Conservation (phyloP, 2,888 invertebrate species). For the Meteorus cinctellus region DNA sequence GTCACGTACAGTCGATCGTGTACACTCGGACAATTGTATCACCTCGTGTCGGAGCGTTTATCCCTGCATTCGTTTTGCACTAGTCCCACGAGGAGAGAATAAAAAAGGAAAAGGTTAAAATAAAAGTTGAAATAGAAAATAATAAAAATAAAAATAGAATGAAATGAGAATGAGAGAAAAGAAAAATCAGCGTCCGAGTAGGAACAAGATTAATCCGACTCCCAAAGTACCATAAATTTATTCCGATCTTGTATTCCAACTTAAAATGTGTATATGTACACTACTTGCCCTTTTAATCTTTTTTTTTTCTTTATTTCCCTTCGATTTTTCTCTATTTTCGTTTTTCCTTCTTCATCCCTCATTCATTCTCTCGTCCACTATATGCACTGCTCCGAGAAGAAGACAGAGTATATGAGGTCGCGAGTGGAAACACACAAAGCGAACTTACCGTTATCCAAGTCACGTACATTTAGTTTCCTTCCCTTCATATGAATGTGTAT, state of each 20-base stretch:
- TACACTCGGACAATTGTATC: conserved; percentile 38
- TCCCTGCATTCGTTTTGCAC: conserved; percentile 14
- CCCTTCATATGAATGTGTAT: conserved; percentile 26
- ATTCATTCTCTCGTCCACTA: conserved; percentile 12
- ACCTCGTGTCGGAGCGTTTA: conserved; percentile 25
- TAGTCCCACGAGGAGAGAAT: conserved; percentile 16
- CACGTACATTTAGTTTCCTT: conserved; percentile 58
- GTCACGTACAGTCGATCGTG: conserved; percentile 41
- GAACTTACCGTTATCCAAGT: conserved; percentile 63
- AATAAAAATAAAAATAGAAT: conserved; percentile 14
- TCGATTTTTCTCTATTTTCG: conserved; percentile 18
- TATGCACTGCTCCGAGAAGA: conserved; percentile 7
- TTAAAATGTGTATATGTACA: conserved; percentile 48
- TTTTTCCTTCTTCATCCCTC: conserved; percentile 14
- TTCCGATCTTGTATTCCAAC: conserved; percentile 61
- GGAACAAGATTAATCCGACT: conserved; percentile 61
- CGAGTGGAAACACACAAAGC: conserved; percentile 54
- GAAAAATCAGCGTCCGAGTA: conserved; percentile 44
- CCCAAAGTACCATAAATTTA: conserved; percentile 61
- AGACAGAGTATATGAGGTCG: conserved; percentile 41
- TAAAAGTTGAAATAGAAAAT: background rate
- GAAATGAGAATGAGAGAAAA: conserved; percentile 21
- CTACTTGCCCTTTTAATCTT: conserved; percentile 41
- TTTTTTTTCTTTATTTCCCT: conserved; percentile 24
- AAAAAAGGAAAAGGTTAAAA: conserved; percentile 35